phyloP scores from a whole-genome alignment of 1,140 invertebrate species.

The Lineus longissimus region DNA sequence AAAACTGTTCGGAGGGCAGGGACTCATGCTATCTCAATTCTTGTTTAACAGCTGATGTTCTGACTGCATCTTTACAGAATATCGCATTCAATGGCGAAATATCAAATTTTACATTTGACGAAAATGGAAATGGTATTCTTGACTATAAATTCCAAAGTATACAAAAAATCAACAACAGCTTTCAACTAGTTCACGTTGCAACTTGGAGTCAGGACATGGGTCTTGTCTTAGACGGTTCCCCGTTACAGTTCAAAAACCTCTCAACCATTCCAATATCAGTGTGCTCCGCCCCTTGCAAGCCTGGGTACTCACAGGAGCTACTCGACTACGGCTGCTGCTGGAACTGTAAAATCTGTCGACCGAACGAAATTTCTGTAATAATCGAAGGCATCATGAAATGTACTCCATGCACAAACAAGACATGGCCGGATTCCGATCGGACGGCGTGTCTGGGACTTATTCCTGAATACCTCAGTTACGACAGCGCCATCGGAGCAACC shows the following conservation, averaged over 20 bases:
- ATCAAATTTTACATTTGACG: not conserved
- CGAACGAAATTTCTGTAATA: not conserved
- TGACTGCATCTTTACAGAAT: not conserved
- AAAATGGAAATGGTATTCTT: not conserved
- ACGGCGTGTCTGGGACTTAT: constrained; percentile 4
- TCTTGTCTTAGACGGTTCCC: not conserved
- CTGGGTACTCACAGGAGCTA: not conserved
- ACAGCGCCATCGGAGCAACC: constrained; percentile 49
- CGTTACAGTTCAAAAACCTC: not conserved
- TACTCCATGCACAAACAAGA: not conserved
- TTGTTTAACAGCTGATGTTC: not conserved
- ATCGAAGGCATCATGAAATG: not conserved
- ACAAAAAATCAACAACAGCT: not conserved
- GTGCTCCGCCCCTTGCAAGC: not conserved
- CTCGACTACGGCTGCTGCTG: constrained; percentile 5
- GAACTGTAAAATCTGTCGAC: not conserved
- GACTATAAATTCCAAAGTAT: not conserved
- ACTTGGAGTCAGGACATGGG: not conserved
- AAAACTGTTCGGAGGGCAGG: not conserved
- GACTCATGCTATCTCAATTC: not conserved
- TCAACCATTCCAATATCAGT: not conserved
- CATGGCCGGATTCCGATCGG: not conserved
- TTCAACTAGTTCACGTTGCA: not conserved
- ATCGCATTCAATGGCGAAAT: not conserved
- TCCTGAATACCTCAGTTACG: constrained; percentile 11